These are phyloP conservation scores for Tetrapedia diversipes DNA, from an alignment of 2,888 invertebrate genomes.

Conservation along the genomic window DNA sequence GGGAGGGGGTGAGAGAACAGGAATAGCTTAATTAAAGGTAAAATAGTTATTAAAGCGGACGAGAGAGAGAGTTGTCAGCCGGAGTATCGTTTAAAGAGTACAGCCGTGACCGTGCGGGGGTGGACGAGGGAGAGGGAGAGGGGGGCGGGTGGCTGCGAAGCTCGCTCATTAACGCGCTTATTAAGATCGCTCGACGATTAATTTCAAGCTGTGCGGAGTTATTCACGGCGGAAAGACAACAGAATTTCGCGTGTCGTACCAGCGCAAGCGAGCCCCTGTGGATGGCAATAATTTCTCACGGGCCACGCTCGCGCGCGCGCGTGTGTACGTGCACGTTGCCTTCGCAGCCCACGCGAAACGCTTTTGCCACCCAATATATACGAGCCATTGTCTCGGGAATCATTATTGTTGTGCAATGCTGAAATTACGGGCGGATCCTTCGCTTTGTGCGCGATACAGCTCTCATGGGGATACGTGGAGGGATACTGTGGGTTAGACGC, in stretches of 20 bases:
- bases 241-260: constrained; percentile 60
- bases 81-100: constrained; percentile 50
- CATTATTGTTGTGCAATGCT: constrained; percentile 72
- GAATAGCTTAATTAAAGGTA: constrained; percentile 55
- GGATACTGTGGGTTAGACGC: constrained; percentile 6
- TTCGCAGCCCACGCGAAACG: constrained; percentile 73
- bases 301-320: constrained; percentile 33
- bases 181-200: constrained; percentile 66
- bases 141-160: constrained; percentile 41
- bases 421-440: constrained; percentile 69
- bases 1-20: neutral
- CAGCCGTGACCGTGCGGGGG: neutral
- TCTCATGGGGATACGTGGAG: constrained; percentile 35
- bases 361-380: constrained; percentile 75
- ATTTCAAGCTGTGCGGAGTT: constrained; percentile 57
- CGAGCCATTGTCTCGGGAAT: constrained; percentile 74
- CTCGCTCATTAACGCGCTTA: constrained; percentile 67
- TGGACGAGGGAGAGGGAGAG: neutral
- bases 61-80: constrained; percentile 49
- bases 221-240: constrained; percentile 63
- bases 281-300: constrained; percentile 55
- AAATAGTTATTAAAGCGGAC: constrained; percentile 57
- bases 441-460: constrained; percentile 59
- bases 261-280: neutral
- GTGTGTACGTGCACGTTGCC: constrained; percentile 53